phyloP scores from a whole-genome alignment of 2,797 vertebrate species.

The Smutsia temminckii region DNA sequence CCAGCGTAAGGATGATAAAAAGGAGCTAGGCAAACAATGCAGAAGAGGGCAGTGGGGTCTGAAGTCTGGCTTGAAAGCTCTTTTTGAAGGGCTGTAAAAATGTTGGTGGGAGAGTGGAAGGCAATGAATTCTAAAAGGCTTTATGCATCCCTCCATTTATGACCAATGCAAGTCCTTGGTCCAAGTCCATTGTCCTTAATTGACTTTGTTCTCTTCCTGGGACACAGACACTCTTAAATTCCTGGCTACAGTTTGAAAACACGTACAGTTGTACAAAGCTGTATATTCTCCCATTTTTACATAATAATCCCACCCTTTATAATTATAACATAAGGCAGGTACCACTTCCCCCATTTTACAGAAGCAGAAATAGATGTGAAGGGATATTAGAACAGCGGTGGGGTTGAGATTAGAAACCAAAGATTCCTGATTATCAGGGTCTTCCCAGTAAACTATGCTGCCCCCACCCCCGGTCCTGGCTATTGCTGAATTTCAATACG shows the following conservation, averaged over 20 bases:
- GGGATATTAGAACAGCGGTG: not conserved
- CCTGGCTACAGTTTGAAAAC: not conserved
- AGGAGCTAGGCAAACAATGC: not conserved
- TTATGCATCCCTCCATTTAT: not conserved
- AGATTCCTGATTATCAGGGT: not conserved
- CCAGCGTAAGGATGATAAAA: not conserved
- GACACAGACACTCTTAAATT: not conserved
- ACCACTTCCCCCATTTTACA: not conserved
- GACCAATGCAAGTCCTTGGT: not conserved
- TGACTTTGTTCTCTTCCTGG: not conserved
- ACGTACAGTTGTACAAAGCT: not conserved
- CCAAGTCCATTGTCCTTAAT: not conserved
- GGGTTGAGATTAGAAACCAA: not conserved
- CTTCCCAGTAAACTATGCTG: not conserved
- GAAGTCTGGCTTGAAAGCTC: not conserved
- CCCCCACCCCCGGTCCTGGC: not conserved
- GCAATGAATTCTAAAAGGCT: not conserved
- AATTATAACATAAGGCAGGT: not conserved
- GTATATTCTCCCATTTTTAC: not conserved
- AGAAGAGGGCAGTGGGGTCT: not conserved
- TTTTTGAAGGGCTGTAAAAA: not conserved
- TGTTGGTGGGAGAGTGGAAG: accelerated
- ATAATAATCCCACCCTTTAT: not conserved
- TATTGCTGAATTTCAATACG: not conserved
- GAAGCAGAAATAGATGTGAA: not conserved